Percentiles rank a stretch among this genome's conserved stretches.
Evolutionary conservation across 2,888 invertebrate genomes (phyloP).

Genomic region (Metacarcinus magister): DNA sequence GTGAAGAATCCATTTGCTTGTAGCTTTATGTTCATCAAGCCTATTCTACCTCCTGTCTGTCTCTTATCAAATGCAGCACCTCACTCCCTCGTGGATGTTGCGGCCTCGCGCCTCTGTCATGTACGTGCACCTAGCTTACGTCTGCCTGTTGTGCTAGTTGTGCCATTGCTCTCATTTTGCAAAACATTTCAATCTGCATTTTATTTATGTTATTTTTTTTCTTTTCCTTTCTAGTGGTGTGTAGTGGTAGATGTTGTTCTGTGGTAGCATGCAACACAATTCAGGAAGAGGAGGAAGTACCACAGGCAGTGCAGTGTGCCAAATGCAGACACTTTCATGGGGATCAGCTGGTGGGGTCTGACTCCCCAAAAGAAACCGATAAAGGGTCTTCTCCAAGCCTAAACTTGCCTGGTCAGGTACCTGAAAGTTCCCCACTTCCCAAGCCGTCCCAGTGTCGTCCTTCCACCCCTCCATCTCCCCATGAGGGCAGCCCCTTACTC

Average conservation of each 20-base stretch:
- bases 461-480: constrained; percentile 72
- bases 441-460: constrained; percentile 76
- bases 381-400: constrained; percentile 67
- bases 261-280: constrained; percentile 82
- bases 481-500: constrained; percentile 71
- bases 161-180: constrained; percentile 75
- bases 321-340: constrained; percentile 81
- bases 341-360: constrained; percentile 75
- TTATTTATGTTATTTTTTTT: constrained; percentile 78
- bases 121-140: constrained; percentile 75
- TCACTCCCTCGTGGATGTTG: constrained; percentile 68
- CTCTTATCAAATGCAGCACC: constrained; percentile 67
- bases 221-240: constrained; percentile 81
- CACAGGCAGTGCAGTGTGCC: constrained; percentile 74
- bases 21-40: constrained; percentile 63
- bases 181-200: constrained; percentile 68
- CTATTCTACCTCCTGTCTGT: constrained; percentile 63
- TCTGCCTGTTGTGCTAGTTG: constrained; percentile 76
- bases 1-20: constrained; percentile 66
- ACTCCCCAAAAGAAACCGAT: constrained; percentile 62
- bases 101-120: constrained; percentile 68
- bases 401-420: constrained; percentile 66
- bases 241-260: constrained; percentile 82
- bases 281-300: constrained; percentile 76
- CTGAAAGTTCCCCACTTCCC: constrained; percentile 62